Evolutionary conservation across 2,888 invertebrate species (phyloP).

Genomic region (Hipparchia semele): DNA sequence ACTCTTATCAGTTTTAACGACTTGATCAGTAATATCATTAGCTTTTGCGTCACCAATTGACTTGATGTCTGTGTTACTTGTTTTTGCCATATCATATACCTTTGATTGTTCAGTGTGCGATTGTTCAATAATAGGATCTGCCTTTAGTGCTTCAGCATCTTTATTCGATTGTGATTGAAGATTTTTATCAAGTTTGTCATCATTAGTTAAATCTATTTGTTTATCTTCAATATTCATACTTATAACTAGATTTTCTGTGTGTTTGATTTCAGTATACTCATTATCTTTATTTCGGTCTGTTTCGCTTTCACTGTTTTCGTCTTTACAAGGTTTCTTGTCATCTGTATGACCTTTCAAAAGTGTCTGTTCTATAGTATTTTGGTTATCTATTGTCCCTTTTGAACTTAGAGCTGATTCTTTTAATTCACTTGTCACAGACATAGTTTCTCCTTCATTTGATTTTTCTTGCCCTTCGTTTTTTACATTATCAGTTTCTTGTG

Average conservation of each 20-base stretch:
- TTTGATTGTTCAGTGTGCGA: background rate
- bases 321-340: background rate
- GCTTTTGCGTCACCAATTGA: background rate
- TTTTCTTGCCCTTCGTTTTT: slow-evolving; percentile 3
- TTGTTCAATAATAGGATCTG: background rate
- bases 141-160: background rate
- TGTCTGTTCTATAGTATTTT: background rate
- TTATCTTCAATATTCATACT: slow-evolving; percentile 7
- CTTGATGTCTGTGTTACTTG: background rate
- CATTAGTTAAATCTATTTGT: background rate
- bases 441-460: background rate
- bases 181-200: background rate
- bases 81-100: background rate
- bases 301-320: background rate
- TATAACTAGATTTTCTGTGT: background rate
- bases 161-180: background rate
- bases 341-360: background rate
- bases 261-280: background rate
- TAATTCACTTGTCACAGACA: background rate
- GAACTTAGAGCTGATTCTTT: background rate
- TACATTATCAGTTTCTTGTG: slow-evolving; percentile 1
- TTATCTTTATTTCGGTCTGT: background rate
- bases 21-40: background rate
- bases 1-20: background rate
- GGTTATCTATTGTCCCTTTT: background rate